Base-by-base conservation (phyloP, 2,797 vertebrate species). In the Rhynchotus rufescens region DNA sequence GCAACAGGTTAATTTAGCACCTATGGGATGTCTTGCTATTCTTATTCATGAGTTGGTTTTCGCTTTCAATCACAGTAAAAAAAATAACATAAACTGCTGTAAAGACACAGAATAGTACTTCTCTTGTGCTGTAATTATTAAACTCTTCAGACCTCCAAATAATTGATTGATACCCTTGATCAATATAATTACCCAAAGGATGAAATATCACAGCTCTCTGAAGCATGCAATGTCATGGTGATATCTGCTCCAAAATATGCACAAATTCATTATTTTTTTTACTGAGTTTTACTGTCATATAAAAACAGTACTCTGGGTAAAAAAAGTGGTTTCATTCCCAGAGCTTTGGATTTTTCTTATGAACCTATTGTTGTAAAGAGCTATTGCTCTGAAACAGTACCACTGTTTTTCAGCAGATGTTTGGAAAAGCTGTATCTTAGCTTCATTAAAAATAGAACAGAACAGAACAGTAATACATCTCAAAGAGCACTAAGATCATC, bases 371-470 rank as follows among this genome's bases (percentile, higher is more conserved):
- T 28, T 88, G 76, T 78, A 91, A 72, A 92, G 76, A 52, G 0
- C 1, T 47, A 69, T 45, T 1, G 0, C 23, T 80, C 54, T 78
- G 83, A 78, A 92, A 85, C 62, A 93, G 56, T 77, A 30, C 25
- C 88, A 90, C 72, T 88, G 92, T 94, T 96, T 96, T 91, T 73
- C 56, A 86, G 84, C 86, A 90, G 54, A 65, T 81, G 68, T 88
- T 91, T 86, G 80, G 80, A 64, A 89, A 83, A 94, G 60, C 42
- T 52, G 73, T 65, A 54, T 91, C 88, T 84, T 78, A 65, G 57
- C 75, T 88, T 93, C 89, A 90, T 94, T 95, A 94, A 96, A 91
- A 92, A 94, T 91, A 77, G 89, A 94, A 62, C 28, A 64, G 34
- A 8, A 44, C 71, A 44, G 40, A 74, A 64, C 3, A 81, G 56